Evolutionary conservation across 2,113 vertebrate genomes (phyloP).

Genomic region (Ochotona princeps): DNA sequence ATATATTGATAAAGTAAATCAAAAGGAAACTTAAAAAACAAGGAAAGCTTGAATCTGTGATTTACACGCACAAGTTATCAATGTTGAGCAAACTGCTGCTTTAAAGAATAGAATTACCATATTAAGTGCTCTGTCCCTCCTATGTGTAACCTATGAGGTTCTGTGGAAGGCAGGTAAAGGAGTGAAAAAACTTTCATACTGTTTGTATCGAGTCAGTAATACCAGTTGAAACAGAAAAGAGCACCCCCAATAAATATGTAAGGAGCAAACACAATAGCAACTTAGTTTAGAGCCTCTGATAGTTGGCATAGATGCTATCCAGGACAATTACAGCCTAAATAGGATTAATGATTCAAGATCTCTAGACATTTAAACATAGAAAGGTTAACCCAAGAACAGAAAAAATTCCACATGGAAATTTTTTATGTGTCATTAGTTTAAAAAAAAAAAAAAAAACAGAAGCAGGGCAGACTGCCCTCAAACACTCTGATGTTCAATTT

Average conservation of each 20-base stretch:
- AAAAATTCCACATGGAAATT: not conserved
- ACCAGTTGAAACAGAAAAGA: not conserved
- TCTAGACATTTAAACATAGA: not conserved
- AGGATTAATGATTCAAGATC: not conserved
- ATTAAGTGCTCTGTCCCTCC: not conserved
- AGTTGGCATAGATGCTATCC: not conserved
- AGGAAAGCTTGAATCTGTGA: not conserved
- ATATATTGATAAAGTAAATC: not conserved
- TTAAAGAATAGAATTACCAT: not conserved
- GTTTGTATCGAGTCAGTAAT: not conserved
- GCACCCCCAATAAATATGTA: not conserved
- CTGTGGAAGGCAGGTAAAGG: not conserved
- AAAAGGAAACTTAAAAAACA: not conserved
- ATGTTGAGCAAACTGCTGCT: not conserved
- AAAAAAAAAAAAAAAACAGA: constrained; percentile 22
- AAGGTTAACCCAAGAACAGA: not conserved
- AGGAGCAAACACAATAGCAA: not conserved
- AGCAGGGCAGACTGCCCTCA: not conserved
- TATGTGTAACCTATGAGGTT: not conserved
- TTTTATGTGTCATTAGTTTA: not conserved
- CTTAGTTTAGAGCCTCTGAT: not conserved
- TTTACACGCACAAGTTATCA: not conserved
- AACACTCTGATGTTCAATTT: too few species aligned
- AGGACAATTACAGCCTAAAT: not conserved
- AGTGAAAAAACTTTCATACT: not conserved